Evolutionary conservation across 2,113 vertebrate genomes (phyloP), one percentile per base, ranked within the genome.

Genomic region (Labeo rohita): DNA sequence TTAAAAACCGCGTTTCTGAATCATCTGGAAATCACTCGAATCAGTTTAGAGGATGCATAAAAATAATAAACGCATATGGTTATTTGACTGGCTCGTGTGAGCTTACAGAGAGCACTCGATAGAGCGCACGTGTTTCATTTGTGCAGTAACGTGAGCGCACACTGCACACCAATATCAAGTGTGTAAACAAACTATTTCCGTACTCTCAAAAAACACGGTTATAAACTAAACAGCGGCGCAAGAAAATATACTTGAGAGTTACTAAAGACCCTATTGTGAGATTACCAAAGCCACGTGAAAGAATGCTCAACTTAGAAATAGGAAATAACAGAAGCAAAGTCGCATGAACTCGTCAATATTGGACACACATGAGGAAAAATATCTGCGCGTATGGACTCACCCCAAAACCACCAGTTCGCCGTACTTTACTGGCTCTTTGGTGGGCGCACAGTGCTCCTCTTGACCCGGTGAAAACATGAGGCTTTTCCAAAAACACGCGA

Each of bases 341-440:
- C 45, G 45, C 15, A 13, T 54, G 75, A 77, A 77, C 50, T 77
- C 50, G 28, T 68, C 21, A 66, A 80, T 49, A 28, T 80, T 52
- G 23, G 34, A 68, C 34, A 66, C 34, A 70, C 21, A 59, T 11
- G 23, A 68, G 65, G 45, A 4, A 76, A 39, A 39, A 56, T 39
- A 54, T 10, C 66, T 52, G 36, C 21, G 36, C 21, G 18, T 23
- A 66, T 70, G 2, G 23, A 95, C 97, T 98, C 91, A 99, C 97
- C 97, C 97, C 89, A 98, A 91, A 6, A 99, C 97, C 90, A 99
- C 96, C 91, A 98, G 95, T 92, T 99, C 97, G 84, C 97, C 97
- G 93, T 98, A 99, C 91, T 98, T 97, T 84, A 97, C 95, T 18
- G 96, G 96, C 92, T 99, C 97, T 95, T 98, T 98, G 87, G 94